A percentile compares a stretch with the other conserved stretches of the same genome.
Conservation (phyloP, 2,113 vertebrate species). For the Crotalus viridis region DNA sequence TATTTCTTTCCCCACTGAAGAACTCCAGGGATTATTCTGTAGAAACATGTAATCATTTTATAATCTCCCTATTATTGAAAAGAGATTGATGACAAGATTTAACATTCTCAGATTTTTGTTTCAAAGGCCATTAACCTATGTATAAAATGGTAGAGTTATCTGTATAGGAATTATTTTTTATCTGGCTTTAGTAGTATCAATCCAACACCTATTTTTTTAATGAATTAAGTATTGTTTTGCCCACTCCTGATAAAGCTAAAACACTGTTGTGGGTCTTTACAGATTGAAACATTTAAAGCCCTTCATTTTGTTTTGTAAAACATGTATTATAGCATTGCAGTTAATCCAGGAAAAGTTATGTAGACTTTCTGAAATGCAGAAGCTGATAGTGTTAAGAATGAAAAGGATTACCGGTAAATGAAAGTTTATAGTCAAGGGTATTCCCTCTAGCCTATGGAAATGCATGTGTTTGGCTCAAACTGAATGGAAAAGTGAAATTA, state of each 20-base stretch:
- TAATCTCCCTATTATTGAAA: not conserved
- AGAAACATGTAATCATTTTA: not conserved
- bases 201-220: not conserved
- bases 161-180: not conserved
- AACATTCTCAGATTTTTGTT: not conserved
- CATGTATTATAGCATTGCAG: not conserved
- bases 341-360: not conserved
- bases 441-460: not conserved
- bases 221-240: not conserved
- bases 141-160: not conserved
- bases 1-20: not conserved
- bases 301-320: not conserved
- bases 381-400: not conserved
- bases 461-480: not conserved
- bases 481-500: not conserved
- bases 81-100: not conserved
- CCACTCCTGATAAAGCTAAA: not conserved
- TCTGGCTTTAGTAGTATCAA: not conserved
- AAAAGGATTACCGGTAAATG: not conserved
- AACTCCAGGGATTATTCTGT: not conserved
- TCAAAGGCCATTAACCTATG: not conserved
- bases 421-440: not conserved
- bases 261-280: too few species aligned
- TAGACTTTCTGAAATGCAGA: not conserved
- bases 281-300: not conserved